Evolutionary conservation across 2,797 vertebrate genomes (phyloP), one percentile per base, ranked within the genome.

Genomic region (Falco peregrinus): DNA sequence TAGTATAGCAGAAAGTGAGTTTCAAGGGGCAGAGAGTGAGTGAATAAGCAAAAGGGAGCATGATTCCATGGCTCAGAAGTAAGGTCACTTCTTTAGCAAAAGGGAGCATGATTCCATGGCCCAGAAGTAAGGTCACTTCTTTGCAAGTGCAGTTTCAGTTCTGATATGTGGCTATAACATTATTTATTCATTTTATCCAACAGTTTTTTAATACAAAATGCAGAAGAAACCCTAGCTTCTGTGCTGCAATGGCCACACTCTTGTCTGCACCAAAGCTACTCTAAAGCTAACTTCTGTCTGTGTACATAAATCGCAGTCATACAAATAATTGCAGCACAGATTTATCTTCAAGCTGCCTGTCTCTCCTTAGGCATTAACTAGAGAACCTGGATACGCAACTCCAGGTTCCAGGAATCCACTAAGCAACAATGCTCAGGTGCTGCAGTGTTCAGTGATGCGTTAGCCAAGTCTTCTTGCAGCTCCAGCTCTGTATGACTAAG

Each of bases 181-280:
- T 88, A 67, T 83, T 83, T 85, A 74, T 83, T 91, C 1, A 41
- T 77, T 95, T 85, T 48, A 77, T 67, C 14, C 21, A 59, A 16
- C 16, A 61, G 4, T 12, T 80, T 60, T 92, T 65, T 9, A 82
- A 67, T 21, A 20, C 2, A 76, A 79, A 91, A 84, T 69, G 24
- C 15, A 73, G 51, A 67, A 84, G 43, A 59, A 19, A 17, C 29
- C 28, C 47, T 69, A 39, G 80, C 31, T 74, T 93, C 18, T 47
- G 0, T 45, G 9, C 15, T 69, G 35, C 0, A 1, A 28, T 53
- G 15, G 9, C 31, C 85, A 26, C 13, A 20, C 10, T 39, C 10
- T 79, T 51, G 16, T 63, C 50, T 89, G 20, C 57, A 64, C 9
- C 0, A 3, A 69, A 77, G 29, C 4, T 71, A 48, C 10, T 57